Base-by-base conservation (phyloP, 2,888 invertebrate genomes). In the Synanthedon formicaeformis region DNA sequence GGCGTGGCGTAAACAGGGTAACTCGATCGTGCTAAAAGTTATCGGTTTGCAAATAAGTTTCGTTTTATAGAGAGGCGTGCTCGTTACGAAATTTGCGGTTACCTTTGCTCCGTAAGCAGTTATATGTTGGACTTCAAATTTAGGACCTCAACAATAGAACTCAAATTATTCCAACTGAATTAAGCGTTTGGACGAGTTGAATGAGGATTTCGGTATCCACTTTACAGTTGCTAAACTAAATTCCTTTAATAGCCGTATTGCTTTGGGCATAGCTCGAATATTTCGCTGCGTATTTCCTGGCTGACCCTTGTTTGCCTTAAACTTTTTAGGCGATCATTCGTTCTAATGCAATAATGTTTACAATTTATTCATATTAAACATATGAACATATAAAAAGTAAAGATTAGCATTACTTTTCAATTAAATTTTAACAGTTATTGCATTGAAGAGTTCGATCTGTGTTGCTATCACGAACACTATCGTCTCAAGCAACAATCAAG, bases 101-200 rank as follows among this genome's bases (percentile, higher is more conserved):
- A 83, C 85, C 84, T 84, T 83, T 85, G 84, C 82, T 84, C 81
- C 81, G 83, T 84, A 84, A 84, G 84, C 82, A 82, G 83, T 83
- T 82, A 81, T 82, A 85, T 81, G 84, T 82, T 78, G 75, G 81
- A 79, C 76, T 81, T 75, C 75, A 79, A 82, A 80, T 84, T 84
- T 81, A 69, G 76, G 71, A 83, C 83, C 81, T 79, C 78, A 83
- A 84, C 84, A 84, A 84, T 83, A 74, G 83, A 80, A 83, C 80
- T 79, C 79, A 73, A 80, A 84, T 84, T 81, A 84, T 84, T 83
- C 65, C 81, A 80, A 80, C 81, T 74, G 74, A 83, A 84, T 84
- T 82, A 83, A 81, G 73, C 78, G 67, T 83, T 83, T 72, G 71
- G 73, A 75, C 69, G 73, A 78, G 76, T 79, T 76, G 76, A 82